Evolutionary conservation across 2,888 invertebrate genomes (phyloP), one percentile per base, ranked within the genome.

Genomic region (Gastrophysa polygoni): DNA sequence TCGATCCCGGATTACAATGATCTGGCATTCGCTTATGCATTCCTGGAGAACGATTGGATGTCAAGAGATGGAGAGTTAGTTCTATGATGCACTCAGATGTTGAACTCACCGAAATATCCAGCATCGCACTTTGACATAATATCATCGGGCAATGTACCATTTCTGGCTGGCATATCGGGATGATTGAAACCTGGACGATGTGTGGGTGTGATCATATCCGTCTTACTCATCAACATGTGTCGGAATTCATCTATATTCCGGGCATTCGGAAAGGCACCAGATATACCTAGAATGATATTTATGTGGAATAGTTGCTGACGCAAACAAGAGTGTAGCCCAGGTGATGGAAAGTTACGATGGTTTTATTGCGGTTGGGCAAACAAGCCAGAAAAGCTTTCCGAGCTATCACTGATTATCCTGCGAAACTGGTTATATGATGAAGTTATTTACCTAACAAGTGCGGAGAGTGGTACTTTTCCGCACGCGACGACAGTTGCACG

Each of bases 131-230:
- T 85, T 6, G 75, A 69, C 0, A 86, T 76, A 32, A 32, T 32
- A 24, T 32, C 32, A 8, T 82, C 77, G 56, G 81, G 80, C 1
- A 88, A 83, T 78, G 91, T 91, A 24, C 93, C 93, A 0, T 88
- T 87, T 7, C 91, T 83, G 70, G 78, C 76, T 0, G 86, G 86
- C 16, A 86, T 82, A 70, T 86, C 85, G 2, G 83, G 83, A 70
- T 85, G 88, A 14, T 85, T 84, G 21, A 87, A 83, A 59, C 86
- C 85, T 93, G 93, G 95, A 68, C 94, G 85, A 38, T 90, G 85
- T 74, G 91, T 91, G 21, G 89, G 91, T 57, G 93, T 92, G 61
- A 95, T 88, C 84, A 96, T 87, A 75, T 96, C 95, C 69, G 91
- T 87, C 80, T 91, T 91, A 76, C 89, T 88, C 72, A 89, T 86